Evolutionary conservation across 2,888 invertebrate species (phyloP).

Genomic region (Andrena dorsata): DNA sequence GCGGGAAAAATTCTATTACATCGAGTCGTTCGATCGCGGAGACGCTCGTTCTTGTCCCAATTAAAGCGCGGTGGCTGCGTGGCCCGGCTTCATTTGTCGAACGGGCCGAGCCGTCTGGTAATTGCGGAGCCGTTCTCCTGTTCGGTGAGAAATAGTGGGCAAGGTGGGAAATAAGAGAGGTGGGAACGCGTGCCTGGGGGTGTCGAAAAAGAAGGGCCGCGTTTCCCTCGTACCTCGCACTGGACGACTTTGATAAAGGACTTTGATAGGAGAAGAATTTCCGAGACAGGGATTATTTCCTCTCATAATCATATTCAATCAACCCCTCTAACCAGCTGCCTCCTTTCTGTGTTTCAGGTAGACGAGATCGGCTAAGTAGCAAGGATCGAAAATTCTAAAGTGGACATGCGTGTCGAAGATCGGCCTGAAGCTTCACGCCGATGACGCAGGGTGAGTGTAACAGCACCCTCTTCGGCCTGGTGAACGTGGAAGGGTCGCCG

Average conservation of each 20-base stretch:
- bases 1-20: conserved; percentile 37
- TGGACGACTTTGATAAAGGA: background rate
- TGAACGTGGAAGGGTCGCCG: conserved; percentile 19
- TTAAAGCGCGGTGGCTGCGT: conserved; percentile 20
- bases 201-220: background rate
- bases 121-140: conserved; percentile 26
- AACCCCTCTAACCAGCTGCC: background rate
- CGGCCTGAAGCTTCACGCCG: conserved; percentile 59
- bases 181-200: background rate
- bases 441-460: conserved; percentile 67
- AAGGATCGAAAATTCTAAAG: conserved; percentile 61
- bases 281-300: background rate
- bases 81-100: conserved; percentile 35
- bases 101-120: conserved; percentile 18
- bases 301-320: background rate
- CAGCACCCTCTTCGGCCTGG: background rate
- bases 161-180: conserved; percentile 10
- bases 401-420: conserved; percentile 65
- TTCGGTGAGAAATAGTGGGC: conserved; percentile 24
- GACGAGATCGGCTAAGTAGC: conserved; percentile 15
- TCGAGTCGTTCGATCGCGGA: conserved; percentile 16
- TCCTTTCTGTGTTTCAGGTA: conserved; percentile 45
- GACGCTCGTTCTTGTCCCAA: conserved; percentile 20
- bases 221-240: background rate
- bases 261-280: background rate